Conservation (phyloP, 2,797 vertebrate species). For the Molossus alvarezi region DNA sequence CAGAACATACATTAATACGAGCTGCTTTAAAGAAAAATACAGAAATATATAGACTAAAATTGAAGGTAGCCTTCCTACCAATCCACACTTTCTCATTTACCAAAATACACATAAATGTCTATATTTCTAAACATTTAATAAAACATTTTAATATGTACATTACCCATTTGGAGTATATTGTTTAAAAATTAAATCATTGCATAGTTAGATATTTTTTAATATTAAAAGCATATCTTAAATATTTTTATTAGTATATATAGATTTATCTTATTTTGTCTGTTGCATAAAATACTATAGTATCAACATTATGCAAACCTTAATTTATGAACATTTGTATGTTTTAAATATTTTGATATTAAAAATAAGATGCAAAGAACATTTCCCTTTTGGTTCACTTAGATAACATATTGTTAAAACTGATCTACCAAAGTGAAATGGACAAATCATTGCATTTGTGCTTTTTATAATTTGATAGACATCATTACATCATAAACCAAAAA, state of each 20-base stretch:
- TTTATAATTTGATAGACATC: background rate
- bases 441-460: background rate
- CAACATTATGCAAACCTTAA: background rate
- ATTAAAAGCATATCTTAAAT: background rate
- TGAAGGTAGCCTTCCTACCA: background rate
- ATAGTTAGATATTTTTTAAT: background rate
- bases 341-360: slow-evolving; percentile 30
- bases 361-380: background rate
- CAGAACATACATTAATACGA: background rate
- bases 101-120: background rate
- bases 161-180: background rate
- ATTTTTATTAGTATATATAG: background rate
- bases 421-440: background rate
- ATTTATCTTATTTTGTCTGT: background rate
- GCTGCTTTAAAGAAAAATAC: background rate
- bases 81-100: background rate
- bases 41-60: background rate
- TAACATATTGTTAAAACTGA: background rate
- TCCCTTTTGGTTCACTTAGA: background rate
- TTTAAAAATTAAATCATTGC: slow-evolving; percentile 9
- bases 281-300: background rate
- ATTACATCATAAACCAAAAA: background rate
- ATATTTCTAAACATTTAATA: background rate
- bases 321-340: slow-evolving; percentile 16
- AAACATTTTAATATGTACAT: background rate